Base-by-base conservation (phyloP, 2,113 vertebrate genomes). In the Osmerus eperlanus region DNA sequence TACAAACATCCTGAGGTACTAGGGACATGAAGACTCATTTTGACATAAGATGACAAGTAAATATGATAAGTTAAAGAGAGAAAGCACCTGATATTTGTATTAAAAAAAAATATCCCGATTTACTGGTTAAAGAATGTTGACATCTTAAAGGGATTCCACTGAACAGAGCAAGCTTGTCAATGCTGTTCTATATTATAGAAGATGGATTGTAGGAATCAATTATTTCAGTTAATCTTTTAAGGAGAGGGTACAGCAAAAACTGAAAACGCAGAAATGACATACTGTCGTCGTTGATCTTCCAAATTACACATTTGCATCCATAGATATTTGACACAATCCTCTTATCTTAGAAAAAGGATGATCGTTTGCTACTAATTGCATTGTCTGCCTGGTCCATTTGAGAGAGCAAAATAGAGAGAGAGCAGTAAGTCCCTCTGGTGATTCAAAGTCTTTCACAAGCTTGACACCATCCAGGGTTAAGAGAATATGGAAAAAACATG, bases 1-100 rank as follows among this genome's bases (percentile, higher is more conserved):
- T 53, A 82, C 81, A 87, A 87, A 89, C 81, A 89, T 76, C 84
- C 89, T n/a, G 73, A 79, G 85, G 84, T 85, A 70, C 65, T 83
- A 7, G 51, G 78, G 67, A 28, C 71, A 75, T 78, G 83, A 77
- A 88, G 86, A 87, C 84, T 86, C 76, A 75, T 29, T 15, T 81
- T 77, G 59, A 61, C 59, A 23, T 13, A 28, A 59, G n/a, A 25
- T 29, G 21, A 61, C 19, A 63, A 63, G 29, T 14, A 32, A 63
- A 15, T 3, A 54, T 14, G 16, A 54, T 54, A 15, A 18, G 18
- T 29, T 25, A 62, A 62, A 28, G 60, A 6, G 11, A 28, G 23
- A 28, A 62, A 12, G 19, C 19, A 16, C 56, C 56, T 59, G n/a
- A 18, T 16, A 21, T 59, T 59, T 14, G 29, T 63, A 63, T 63